Percentiles rank a stretch among this genome's conserved stretches.
These are phyloP conservation scores for Clostera curtula DNA, from an alignment of 2,888 invertebrate genomes.

Conservation along the genomic window DNA sequence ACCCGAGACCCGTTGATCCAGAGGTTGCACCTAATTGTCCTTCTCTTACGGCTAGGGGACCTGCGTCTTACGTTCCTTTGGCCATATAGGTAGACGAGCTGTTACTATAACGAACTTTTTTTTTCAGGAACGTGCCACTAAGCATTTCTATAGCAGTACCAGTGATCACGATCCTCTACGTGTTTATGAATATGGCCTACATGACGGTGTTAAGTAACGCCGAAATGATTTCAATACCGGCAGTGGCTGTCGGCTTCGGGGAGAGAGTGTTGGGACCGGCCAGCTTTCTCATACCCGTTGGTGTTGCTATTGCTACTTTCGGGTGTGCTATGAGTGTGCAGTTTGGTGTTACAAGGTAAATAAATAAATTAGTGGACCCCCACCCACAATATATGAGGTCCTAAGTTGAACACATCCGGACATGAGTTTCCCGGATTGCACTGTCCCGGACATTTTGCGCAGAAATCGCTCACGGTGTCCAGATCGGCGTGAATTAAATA, in stretches of 20 bases:
- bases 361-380: slow-evolving; percentile 2
- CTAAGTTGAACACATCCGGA: too few species aligned
- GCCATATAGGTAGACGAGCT: neutral
- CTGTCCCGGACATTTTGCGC: too few species aligned
- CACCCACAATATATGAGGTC: too few species aligned
- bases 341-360: slow-evolving; percentile 81
- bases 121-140: slow-evolving; percentile 83
- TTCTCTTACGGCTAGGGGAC: too few species aligned
- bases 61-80: too few species aligned
- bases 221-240: slow-evolving; percentile 83
- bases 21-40: too few species aligned
- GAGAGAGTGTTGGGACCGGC: slow-evolving; percentile 78
- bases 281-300: slow-evolving; percentile 81
- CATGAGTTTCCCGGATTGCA: too few species aligned
- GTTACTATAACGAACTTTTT: slow-evolving; percentile 3
- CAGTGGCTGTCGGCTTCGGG: slow-evolving; percentile 87
- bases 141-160: slow-evolving; percentile 89
- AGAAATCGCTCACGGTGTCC: too few species aligned
- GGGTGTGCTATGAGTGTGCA: slow-evolving; percentile 86
- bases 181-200: slow-evolving; percentile 91
- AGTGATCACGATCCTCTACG: slow-evolving; percentile 84
- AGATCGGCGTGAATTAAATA: too few species aligned
- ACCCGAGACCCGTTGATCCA: too few species aligned
- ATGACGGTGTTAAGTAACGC: slow-evolving; percentile 83
- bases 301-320: slow-evolving; percentile 85